Base-by-base conservation (phyloP, 2,888 invertebrate species). In the Synanthedon tipuliformis region DNA sequence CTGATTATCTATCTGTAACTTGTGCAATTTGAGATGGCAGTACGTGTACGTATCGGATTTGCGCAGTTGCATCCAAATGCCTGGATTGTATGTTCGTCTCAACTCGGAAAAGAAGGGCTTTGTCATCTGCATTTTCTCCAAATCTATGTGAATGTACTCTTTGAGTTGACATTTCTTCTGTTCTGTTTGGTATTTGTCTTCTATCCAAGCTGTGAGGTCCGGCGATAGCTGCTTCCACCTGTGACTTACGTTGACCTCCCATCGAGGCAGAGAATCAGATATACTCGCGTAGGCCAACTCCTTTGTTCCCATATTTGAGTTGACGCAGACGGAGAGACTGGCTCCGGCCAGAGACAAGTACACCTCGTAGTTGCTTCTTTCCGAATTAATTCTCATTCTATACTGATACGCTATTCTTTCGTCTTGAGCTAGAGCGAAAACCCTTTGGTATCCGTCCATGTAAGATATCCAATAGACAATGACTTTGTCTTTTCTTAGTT, bases 61-160 rank as follows among this genome's bases (percentile, higher is more conserved):
- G 48, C 94, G 85, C 58, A 90, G 85, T 62, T 94, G 94, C 58
- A 93, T 63, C 92, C 93, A 94, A 48, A 94, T 66, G 0, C 92
- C 94, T 1, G 95, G 94, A 54, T 89, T 89, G 68, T 93, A 94
- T 0, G 90, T 91, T 48, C 95, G 85, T 48, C 93, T 78, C 23
- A 95, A 73, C 65, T 93, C 93, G 0, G 94, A 94, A 67, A 93
- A 94, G 77, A 94, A 95, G 0, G 95, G 95, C 71, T 94, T 94
- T 0, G 93, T 91, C 93, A 95, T 94, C 63, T 93, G 93, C 95
- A 95, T 95, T 73, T 93, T 94, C 51, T 91, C 91, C 60, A 95
- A 89, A 70, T 95, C 94, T 53, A 94, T 92, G 87, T 94, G 82
- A 8, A 95, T 90, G 70, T 92, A 93, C 69, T 94, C 94, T 69